These are phyloP conservation scores for Wiebesia pumilae DNA, from an alignment of 1,140 invertebrate genomes.

Conservation along the genomic window DNA sequence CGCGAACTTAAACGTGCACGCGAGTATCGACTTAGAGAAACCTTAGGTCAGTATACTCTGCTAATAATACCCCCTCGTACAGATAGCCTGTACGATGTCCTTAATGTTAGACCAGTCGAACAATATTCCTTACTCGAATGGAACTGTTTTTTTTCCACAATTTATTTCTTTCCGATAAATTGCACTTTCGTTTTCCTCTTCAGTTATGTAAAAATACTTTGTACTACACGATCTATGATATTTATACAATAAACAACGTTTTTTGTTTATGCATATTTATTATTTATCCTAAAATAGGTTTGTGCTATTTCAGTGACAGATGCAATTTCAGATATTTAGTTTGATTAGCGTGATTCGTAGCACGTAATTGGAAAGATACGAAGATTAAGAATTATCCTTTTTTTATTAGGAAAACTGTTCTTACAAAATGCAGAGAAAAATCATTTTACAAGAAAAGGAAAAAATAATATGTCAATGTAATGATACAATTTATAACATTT, in stretches of 20 bases:
- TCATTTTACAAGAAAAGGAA: no score
- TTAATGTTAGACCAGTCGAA: not conserved
- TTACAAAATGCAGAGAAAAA: not conserved
- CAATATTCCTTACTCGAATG: not conserved
- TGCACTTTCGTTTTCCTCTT: not conserved
- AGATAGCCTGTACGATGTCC: conserved; percentile 4
- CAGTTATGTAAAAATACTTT: no score
- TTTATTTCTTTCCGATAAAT: no score
- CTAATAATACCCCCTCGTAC: not conserved
- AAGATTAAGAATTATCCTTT: conserved; percentile 22
- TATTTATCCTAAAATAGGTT: not conserved
- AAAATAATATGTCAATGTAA: no score
- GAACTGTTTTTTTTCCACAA: no score
- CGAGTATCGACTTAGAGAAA: conserved; percentile 49
- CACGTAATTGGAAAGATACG: conserved; percentile 35
- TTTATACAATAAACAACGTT: not conserved
- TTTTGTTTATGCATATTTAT: not conserved
- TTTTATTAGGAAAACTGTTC: not conserved
- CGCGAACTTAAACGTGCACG: conserved; percentile 45
- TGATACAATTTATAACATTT: no score
- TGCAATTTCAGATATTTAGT: conserved; percentile 43
- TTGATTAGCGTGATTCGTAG: not conserved
- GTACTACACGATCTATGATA: not conserved
- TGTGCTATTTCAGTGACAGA: conserved; percentile 28
- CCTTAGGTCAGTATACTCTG: conserved; percentile 52